These are phyloP conservation scores for Linyphia triangularis DNA, from an alignment of 2,888 invertebrate species.

Conservation along the genomic window DNA sequence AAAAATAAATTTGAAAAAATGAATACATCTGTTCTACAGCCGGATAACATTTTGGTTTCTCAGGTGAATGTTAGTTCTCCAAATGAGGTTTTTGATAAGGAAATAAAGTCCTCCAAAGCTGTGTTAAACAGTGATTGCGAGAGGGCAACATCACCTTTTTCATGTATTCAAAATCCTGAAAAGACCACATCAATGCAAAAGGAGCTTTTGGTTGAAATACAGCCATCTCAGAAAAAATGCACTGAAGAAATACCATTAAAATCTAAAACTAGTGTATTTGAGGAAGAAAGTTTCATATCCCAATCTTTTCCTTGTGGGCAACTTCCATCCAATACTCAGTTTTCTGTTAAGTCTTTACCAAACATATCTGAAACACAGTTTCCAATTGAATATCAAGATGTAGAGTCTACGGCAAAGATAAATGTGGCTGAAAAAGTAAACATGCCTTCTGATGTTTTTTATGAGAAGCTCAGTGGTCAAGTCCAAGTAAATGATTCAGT, in stretches of 20 bases:
- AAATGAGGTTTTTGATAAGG: no score
- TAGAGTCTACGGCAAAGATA: background rate
- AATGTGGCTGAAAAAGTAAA: no score
- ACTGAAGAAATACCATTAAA: background rate
- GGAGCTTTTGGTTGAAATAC: background rate
- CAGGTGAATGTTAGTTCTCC: background rate
- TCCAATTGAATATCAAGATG: background rate
- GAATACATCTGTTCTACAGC: background rate
- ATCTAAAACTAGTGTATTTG: background rate
- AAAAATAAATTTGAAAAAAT: background rate
- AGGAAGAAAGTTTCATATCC: conserved; percentile 30
- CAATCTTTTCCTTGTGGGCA: conserved; percentile 34
- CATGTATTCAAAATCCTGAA: background rate
- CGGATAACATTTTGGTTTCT: background rate
- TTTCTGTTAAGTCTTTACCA: background rate
- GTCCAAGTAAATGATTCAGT: background rate
- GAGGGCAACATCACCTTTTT: background rate
- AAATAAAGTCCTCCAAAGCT: no score
- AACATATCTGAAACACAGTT: no score
- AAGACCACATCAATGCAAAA: background rate
- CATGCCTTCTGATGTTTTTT: background rate
- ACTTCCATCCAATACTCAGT: background rate
- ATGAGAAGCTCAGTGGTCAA: background rate
- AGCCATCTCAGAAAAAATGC: background rate
- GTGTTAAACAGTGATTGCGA: background rate